Evolutionary conservation across 2,113 vertebrate species (phyloP).

Genomic region (Capreolus pygargus): DNA sequence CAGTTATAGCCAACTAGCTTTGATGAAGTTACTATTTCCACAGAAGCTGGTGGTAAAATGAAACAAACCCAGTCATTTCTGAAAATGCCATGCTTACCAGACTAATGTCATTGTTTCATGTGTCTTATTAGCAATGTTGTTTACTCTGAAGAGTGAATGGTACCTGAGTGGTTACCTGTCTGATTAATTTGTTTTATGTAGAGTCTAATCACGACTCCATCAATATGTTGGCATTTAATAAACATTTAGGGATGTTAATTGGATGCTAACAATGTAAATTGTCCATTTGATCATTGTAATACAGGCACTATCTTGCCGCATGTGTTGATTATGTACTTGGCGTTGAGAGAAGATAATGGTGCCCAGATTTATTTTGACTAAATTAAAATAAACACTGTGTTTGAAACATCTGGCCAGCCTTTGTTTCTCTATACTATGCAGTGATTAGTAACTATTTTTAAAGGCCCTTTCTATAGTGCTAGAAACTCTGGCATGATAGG

Average conservation of each 20-base stretch:
- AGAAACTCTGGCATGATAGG: not conserved
- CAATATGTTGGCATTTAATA: conserved; percentile 33
- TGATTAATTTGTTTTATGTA: conserved; percentile 26
- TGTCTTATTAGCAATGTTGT: not conserved
- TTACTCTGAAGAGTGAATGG: not conserved
- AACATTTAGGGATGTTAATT: conserved; percentile 18
- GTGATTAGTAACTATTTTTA: conserved; percentile 18
- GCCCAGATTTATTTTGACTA: conserved; percentile 27
- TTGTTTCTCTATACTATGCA: not conserved
- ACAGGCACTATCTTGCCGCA: not conserved
- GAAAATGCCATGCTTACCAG: not conserved
- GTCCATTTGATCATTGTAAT: conserved; percentile 3
- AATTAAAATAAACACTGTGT: conserved; percentile 36
- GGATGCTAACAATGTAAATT: not conserved
- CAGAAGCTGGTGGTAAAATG: not conserved
- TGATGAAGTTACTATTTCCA: not conserved
- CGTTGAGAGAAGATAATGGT: conserved; percentile 16
- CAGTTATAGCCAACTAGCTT: not conserved
- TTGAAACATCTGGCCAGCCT: conserved; percentile 46
- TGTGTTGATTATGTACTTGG: not conserved
- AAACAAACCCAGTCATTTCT: conserved; percentile 3
- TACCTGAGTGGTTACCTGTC: not conserved
- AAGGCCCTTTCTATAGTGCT: not conserved
- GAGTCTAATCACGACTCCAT: not conserved
- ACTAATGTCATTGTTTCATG: not conserved